Conservation (phyloP, 2,113 vertebrate species). For the Bos indicus region DNA sequence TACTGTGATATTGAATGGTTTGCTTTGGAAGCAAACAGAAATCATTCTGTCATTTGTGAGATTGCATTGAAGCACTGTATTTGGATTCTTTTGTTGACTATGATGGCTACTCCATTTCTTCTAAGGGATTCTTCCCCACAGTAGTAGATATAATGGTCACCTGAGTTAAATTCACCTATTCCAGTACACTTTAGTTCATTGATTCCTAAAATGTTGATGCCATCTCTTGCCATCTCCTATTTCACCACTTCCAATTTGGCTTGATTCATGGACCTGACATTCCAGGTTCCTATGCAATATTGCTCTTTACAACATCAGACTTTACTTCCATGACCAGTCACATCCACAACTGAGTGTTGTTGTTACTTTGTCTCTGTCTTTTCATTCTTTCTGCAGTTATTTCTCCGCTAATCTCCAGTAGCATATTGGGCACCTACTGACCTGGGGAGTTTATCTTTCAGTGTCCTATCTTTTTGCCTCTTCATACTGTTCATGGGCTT, state of each 20-base stretch:
- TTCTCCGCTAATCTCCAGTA: neutral
- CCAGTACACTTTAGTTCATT: neutral
- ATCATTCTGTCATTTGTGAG: neutral
- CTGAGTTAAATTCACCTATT: neutral
- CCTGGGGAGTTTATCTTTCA: neutral
- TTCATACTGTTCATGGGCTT: neutral
- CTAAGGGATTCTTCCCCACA: neutral
- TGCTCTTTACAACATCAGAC: neutral
- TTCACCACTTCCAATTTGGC: neutral
- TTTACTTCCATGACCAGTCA: neutral
- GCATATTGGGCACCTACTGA: neutral
- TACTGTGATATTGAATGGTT: neutral
- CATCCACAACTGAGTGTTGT: neutral
- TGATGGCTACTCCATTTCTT: neutral
- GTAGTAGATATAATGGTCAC: neutral
- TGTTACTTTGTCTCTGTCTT: neutral
- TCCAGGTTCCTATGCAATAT: neutral
- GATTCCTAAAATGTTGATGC: neutral
- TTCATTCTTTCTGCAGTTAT: neutral
- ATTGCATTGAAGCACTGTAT: neutral
- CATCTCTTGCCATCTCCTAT: neutral
- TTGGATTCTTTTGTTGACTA: neutral
- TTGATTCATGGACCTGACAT: neutral
- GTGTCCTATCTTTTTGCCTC: neutral
- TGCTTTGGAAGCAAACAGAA: neutral